Percentiles rank a stretch among this genome's conserved stretches.
phyloP scores from a whole-genome alignment of 1,140 invertebrate species.

The Microplitis demolitor region DNA sequence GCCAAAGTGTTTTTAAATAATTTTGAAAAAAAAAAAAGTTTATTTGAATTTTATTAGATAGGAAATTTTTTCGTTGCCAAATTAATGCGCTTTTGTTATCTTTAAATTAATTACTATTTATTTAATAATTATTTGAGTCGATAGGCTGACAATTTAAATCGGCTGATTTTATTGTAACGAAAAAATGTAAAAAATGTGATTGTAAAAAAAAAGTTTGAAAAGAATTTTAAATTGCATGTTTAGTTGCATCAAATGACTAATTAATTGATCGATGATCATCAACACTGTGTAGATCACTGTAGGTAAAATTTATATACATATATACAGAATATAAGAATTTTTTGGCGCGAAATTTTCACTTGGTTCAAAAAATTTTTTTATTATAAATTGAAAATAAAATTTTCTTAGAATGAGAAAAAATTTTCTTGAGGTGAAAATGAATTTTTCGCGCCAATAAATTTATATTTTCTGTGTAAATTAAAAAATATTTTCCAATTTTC shows the following conservation, averaged over 20 bases:
- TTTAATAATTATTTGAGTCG: not conserved
- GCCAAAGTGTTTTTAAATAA: not conserved
- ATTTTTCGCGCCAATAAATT: not conserved
- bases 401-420: no score
- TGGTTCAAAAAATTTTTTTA: no score
- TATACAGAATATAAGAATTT: no score
- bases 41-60: conserved; percentile 6
- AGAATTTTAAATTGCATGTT: not conserved
- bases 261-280: not conserved
- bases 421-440: no score
- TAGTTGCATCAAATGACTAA: not conserved
- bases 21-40: not conserved
- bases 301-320: no score
- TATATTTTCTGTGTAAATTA: not conserved
- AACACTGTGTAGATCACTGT: not conserved
- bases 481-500: conserved; percentile 3
- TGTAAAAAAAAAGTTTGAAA: not conserved
- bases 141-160: conserved; percentile 1
- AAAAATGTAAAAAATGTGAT: not conserved
- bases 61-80: not conserved
- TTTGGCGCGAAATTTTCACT: no score
- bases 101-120: not conserved
- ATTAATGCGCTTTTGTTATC: conserved; percentile 2
- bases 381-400: no score
- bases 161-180: not conserved